Evolutionary conservation across 2,888 invertebrate species (phyloP).

Genomic region (Phytoseiulus persimilis): DNA sequence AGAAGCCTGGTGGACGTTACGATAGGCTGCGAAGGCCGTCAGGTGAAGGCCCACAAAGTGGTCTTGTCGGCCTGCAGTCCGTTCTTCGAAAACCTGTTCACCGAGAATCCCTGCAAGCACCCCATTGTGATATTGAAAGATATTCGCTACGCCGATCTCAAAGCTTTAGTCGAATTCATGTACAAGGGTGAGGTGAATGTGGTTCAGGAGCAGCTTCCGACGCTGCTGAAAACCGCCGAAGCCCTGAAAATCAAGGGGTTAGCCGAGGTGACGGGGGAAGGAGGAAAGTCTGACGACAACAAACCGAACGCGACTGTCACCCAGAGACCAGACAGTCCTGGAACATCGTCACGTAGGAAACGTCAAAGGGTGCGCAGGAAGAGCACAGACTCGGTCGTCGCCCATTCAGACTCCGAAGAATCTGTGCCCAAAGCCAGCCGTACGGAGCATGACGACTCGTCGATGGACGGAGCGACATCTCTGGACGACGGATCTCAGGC

Average conservation of each 20-base stretch:
- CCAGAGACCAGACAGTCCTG: constrained; percentile 21
- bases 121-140: constrained; percentile 87
- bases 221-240: constrained; percentile 78
- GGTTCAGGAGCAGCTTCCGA: constrained; percentile 78
- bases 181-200: constrained; percentile 91
- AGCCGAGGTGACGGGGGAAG: constrained; percentile 72
- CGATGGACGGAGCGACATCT: constrained; percentile 37
- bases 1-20: constrained; percentile 86
- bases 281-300: constrained; percentile 36
- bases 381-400: constrained; percentile 33
- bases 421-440: constrained; percentile 33
- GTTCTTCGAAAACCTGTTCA: constrained; percentile 79
- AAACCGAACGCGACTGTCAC: constrained; percentile 23
- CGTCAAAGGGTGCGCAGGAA: constrained; percentile 34
- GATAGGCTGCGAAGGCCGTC: constrained; percentile 78
- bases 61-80: constrained; percentile 85
- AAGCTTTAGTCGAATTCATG: constrained; percentile 87
- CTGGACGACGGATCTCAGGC: constrained; percentile 39
- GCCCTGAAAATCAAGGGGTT: constrained; percentile 74
- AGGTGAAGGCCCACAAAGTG: constrained; percentile 85
- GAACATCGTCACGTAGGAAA: constrained; percentile 17
- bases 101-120: constrained; percentile 85
- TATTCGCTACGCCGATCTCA: constrained; percentile 77
- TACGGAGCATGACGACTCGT: constrained; percentile 38
- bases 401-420: constrained; percentile 18